Percentiles rank a stretch among this genome's conserved stretches.
Evolutionary conservation across 2,888 invertebrate genomes (phyloP).

Genomic region (Coleophora flavipennella): DNA sequence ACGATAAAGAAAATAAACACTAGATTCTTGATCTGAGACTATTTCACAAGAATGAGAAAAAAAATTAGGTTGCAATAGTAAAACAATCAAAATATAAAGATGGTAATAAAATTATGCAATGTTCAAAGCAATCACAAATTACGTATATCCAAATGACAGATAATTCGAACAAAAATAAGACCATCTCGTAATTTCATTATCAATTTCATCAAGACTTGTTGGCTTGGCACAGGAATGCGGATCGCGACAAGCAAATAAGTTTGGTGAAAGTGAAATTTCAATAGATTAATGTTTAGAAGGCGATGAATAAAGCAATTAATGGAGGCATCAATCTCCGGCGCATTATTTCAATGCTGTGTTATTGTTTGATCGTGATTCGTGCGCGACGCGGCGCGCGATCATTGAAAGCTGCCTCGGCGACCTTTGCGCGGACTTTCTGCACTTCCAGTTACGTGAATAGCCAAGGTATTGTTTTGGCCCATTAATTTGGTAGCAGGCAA

Average conservation of each 20-base stretch:
- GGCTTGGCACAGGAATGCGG: conserved; percentile 36
- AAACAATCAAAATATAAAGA: too few relatives aligned
- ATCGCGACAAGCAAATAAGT: conserved; percentile 31
- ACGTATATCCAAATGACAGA: conserved; percentile 24
- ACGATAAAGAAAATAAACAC: too few relatives aligned
- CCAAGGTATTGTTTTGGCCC: too few relatives aligned
- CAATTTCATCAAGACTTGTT: conserved; percentile 34
- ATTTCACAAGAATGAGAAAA: too few relatives aligned
- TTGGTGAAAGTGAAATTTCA: conserved; percentile 61
- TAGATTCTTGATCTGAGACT: too few relatives aligned
- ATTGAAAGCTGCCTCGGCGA: conserved; percentile 1
- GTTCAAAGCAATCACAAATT: neutral
- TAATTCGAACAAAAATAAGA: conserved; percentile 51
- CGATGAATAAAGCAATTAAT: conserved; percentile 53
- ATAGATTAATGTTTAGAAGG: conserved; percentile 47
- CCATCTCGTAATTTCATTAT: conserved; percentile 27
- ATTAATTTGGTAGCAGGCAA: too few relatives aligned
- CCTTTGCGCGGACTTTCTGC: too few relatives aligned
- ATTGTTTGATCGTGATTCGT: conserved; percentile 23
- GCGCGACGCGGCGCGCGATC: conserved; percentile 17
- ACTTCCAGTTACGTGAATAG: too few relatives aligned
- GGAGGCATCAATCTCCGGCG: conserved; percentile 51
- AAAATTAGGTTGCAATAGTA: too few relatives aligned
- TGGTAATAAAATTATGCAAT: conserved; percentile 12
- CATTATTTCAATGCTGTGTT: conserved; percentile 23